Evolutionary conservation across 2,888 invertebrate species (phyloP).

Genomic region (Megalurothrips usitatus): DNA sequence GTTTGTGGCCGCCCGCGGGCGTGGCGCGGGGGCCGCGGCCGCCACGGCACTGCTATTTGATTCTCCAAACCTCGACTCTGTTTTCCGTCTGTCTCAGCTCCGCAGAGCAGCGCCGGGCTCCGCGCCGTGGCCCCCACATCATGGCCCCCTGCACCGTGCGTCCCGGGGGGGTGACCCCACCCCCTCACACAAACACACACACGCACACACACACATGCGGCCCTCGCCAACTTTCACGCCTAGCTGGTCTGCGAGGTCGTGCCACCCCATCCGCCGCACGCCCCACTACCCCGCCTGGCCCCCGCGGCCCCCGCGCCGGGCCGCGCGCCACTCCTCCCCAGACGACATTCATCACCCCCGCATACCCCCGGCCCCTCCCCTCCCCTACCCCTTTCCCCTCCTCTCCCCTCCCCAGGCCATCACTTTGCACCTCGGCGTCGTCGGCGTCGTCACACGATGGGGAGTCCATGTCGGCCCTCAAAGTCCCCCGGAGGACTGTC

Average conservation of each 20-base stretch:
- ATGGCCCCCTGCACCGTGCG: not conserved
- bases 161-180: not conserved
- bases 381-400: not conserved
- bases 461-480: conserved; percentile 22
- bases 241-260: not conserved
- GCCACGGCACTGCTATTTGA: not conserved
- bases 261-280: not conserved
- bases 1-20: too few relatives aligned
- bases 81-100: not conserved
- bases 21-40: too few relatives aligned
- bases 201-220: not conserved
- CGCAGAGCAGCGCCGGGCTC: not conserved
- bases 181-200: not conserved
- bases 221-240: conserved; percentile 6
- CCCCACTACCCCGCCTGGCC: not conserved
- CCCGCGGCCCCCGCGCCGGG: not conserved
- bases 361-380: not conserved
- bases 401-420: not conserved
- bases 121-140: not conserved
- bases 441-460: conserved; percentile 7
- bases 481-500: conserved; percentile 12
- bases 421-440: conserved; percentile 17
- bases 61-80: not conserved
- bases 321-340: not conserved
- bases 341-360: conserved; percentile 18